Conservation (phyloP, 2,113 vertebrate genomes). For the Pteruthius melanotis region DNA sequence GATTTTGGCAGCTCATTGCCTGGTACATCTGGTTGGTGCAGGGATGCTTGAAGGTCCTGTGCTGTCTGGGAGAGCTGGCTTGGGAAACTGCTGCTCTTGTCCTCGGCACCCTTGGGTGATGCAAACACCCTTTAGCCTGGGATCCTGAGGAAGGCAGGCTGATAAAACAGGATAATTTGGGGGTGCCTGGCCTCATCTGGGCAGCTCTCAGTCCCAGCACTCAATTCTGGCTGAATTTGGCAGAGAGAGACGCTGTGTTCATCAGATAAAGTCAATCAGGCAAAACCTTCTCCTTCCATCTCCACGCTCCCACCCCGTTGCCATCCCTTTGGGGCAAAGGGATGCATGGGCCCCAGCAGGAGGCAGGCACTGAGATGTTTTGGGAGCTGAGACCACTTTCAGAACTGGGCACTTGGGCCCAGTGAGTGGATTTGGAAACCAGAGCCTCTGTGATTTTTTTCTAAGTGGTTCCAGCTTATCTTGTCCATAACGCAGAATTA, state of each 20-base stretch:
- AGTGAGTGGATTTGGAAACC: not conserved
- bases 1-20: not conserved
- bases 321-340: not conserved
- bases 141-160: not conserved
- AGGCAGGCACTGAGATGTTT: not conserved
- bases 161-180: too few relatives aligned
- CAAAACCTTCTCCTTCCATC: not conserved
- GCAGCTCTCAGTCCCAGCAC: not conserved
- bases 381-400: not conserved
- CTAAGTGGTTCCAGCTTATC: not conserved
- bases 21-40: not conserved
- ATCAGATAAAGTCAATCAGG: not conserved
- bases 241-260: rapidly evolving
- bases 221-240: not conserved
- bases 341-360: not conserved
- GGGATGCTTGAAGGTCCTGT: not conserved
- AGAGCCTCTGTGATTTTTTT: not conserved
- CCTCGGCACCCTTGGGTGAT: not conserved
- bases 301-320: rapidly evolving
- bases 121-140: not conserved
- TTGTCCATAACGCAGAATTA: not conserved
- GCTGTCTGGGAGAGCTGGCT: not conserved
- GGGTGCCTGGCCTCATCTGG: not conserved
- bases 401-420: not conserved
- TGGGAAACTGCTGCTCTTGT: not conserved